Conservation (phyloP, 2,888 invertebrate genomes). For the Tipula confusa region DNA sequence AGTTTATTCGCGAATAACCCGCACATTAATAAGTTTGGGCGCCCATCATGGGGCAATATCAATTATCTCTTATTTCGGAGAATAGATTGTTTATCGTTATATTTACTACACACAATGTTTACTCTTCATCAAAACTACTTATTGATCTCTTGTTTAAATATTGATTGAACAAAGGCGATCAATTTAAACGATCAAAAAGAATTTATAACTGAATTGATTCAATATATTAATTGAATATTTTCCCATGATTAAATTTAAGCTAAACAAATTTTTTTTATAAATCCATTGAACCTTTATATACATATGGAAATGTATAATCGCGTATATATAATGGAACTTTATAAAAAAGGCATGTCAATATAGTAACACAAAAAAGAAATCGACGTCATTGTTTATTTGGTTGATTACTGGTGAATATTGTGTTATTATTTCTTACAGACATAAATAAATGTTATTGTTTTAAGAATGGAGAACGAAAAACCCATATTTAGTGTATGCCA, state of each 20-base stretch:
- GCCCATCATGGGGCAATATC: too few species aligned
- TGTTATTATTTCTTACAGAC: conserved; percentile 4
- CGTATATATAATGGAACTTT: background rate
- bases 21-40: too few species aligned
- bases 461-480: background rate
- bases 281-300: background rate
- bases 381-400: background rate
- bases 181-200: too few species aligned
- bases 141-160: too few species aligned
- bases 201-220: too few species aligned
- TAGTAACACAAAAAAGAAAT: background rate
- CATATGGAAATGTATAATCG: background rate
- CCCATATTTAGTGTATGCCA: background rate
- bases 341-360: too few species aligned
- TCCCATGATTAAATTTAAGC: background rate
- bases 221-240: background rate
- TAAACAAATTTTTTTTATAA: background rate
- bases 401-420: background rate
- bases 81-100: too few species aligned
- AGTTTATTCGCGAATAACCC: too few species aligned
- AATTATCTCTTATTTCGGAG: too few species aligned
- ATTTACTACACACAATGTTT: too few species aligned
- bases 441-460: conserved; percentile 3
- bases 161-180: too few species aligned
- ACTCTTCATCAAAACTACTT: too few species aligned